These are phyloP conservation scores for Sebastes fasciatus DNA, from an alignment of 2,113 vertebrate species.

Conservation along the genomic window DNA sequence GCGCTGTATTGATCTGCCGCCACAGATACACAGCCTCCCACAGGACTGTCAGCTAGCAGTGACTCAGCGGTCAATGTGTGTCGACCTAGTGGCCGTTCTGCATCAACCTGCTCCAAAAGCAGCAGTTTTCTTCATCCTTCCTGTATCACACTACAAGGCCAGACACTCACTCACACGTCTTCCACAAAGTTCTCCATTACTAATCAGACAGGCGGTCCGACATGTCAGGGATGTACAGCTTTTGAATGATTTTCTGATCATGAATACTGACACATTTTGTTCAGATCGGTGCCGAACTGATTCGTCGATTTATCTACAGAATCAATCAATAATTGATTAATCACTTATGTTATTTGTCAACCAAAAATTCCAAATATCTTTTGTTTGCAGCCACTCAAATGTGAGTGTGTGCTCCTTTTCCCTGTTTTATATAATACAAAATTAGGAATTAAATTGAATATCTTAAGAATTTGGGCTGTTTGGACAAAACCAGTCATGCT, in stretches of 20 bases:
- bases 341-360: background rate
- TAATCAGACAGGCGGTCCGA: background rate
- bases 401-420: background rate
- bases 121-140: slow-evolving; percentile 16
- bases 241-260: background rate
- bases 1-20: slow-evolving; percentile 62
- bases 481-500: background rate
- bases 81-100: slow-evolving; percentile 46
- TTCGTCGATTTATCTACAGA: no score
- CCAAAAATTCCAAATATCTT: background rate
- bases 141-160: slow-evolving; percentile 52
- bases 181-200: slow-evolving; percentile 8
- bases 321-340: background rate
- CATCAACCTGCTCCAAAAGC: slow-evolving; percentile 52
- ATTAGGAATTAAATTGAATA: background rate
- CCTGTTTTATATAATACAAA: background rate
- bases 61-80: slow-evolving; percentile 68
- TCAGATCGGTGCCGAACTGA: background rate
- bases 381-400: background rate
- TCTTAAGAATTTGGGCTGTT: background rate
- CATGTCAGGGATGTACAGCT: background rate
- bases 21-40: slow-evolving; percentile 45
- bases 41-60: slow-evolving; percentile 50
- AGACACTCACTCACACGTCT: slow-evolving; percentile 8
- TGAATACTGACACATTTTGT: background rate